Conservation (phyloP, 1,140 invertebrate genomes). For the Drosophila saltans region DNA sequence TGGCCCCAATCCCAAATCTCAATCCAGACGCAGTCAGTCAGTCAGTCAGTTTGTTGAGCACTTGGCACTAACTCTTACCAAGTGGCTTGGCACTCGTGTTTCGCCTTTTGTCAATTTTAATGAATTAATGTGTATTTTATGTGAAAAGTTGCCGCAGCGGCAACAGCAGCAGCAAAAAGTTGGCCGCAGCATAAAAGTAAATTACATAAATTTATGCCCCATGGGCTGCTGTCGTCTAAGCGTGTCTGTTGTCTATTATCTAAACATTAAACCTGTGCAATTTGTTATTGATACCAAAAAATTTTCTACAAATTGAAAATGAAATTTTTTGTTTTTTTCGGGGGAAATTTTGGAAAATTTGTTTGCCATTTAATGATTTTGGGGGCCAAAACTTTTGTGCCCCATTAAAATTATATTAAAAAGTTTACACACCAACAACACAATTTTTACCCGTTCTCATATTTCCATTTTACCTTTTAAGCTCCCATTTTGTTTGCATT, state of each 20-base stretch:
- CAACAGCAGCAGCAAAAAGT: conserved; percentile 25
- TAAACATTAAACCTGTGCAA: conserved; percentile 60
- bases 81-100: conserved; percentile 64
- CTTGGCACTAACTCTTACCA: conserved; percentile 59
- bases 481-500: conserved; percentile 55
- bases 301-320: conserved; percentile 72
- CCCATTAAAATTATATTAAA: conserved; percentile 76
- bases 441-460: conserved; percentile 23
- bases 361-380: conserved; percentile 61
- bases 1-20: conserved; percentile 43
- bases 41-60: conserved; percentile 31
- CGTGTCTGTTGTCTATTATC: conserved; percentile 65
- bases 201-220: conserved; percentile 73
- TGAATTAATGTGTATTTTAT: conserved; percentile 81
- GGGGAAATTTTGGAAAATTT: conserved; percentile 1
- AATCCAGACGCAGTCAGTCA: conserved; percentile 25
- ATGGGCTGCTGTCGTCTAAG: conserved; percentile 1
- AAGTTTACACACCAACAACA: conserved; percentile 54
- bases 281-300: conserved; percentile 67
- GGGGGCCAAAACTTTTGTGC: conserved; percentile 25
- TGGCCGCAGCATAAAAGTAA: conserved; percentile 58
- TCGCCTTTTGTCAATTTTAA: conserved; percentile 79
- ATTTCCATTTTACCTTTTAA: too few species aligned
- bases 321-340: conserved; percentile 56
- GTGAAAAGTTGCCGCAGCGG: conserved; percentile 65